phyloP scores from a whole-genome alignment of 2,888 invertebrate species.

The Eueremaeus valkanovi region DNA sequence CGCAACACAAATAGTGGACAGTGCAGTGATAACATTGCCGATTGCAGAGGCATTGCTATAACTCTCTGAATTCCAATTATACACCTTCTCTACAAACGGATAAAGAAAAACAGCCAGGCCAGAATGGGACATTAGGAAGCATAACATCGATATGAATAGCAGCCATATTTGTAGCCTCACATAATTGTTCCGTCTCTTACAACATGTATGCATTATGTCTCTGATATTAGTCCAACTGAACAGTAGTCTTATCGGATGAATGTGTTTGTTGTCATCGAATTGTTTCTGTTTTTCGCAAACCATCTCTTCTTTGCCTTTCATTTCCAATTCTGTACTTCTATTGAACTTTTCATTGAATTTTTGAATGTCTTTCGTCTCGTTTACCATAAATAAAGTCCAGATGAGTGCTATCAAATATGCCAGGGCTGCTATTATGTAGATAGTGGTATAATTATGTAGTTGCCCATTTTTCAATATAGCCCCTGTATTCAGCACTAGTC shows the following conservation, averaged over 20 bases:
- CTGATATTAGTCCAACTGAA: constrained; percentile 13
- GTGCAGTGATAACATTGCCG: background rate
- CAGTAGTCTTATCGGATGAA: constrained; percentile 10
- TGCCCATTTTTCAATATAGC: constrained; percentile 20
- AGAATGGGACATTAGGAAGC: constrained; percentile 1
- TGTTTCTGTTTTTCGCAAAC: background rate
- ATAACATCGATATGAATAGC: background rate
- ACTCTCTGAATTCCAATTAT: constrained; percentile 22
- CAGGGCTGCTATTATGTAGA: background rate
- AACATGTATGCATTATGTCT: constrained; percentile 25
- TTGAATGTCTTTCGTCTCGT: constrained; percentile 21
- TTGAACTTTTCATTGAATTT: background rate
- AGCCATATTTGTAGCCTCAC: constrained; percentile 29
- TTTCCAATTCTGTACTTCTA: too few species aligned
- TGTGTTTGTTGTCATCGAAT: background rate
- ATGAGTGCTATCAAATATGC: background rate
- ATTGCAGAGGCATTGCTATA: constrained; percentile 30
- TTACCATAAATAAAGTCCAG: background rate
- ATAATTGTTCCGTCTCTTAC: background rate
- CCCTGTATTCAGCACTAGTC: background rate
- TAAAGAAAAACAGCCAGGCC: constrained; percentile 17
- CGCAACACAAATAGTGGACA: background rate
- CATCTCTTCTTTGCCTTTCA: background rate
- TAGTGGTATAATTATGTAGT: constrained; percentile 27
- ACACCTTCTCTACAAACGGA: constrained; percentile 35